Evolutionary conservation across 1,140 invertebrate genomes (phyloP), one percentile per base, ranked within the genome.

Genomic region (Caenorhabditis briggsae): DNA sequence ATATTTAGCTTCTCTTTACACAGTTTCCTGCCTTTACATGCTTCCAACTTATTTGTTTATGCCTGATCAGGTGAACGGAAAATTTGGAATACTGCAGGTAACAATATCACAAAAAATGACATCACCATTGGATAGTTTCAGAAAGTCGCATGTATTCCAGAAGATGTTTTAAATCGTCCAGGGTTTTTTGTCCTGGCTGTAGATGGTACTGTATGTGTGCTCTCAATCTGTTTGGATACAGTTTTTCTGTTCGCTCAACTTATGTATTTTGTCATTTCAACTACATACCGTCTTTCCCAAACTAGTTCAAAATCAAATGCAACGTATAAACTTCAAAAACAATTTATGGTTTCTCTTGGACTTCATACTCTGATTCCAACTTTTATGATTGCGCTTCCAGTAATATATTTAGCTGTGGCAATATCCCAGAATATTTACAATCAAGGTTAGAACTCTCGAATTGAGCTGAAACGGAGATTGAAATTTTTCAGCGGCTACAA

Each of bases 271-370:
- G 56, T 58, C 12, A 58, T 58, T 58, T 58, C 56, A 1, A 58
- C 18, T n/a, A n/a, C n/a, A 7, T 58, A n/a, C 5, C 56, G 56
- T 7, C 18, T 58, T 14, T 58, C 56, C 7, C 14, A 58, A 58
- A 16, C 16, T n/a, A 58, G 16, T 18, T 58, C n/a, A n/a, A 58
- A 58, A 58, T 58, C 56, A 58, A 58, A 58, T 2, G 56, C 16
- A 58, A 58, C 56, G 1, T 58, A 58, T 58, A 58, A 58, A 58
- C 56, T 58, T n/a, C 56, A 58, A 58, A 58, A 58, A n/a, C 56
- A 58, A n/a, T 58, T 58, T 58, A 7, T 58, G 56, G n/a, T 58
- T 18, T 5, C 56, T 18, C 18, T 58, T 14, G 56, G 14, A 58
- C 56, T 58, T 14, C 56, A 58, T n/a, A 58, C 56, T 18, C 56